Base-by-base conservation (phyloP, 1,140 invertebrate species). In the Heterodera carotae region DNA sequence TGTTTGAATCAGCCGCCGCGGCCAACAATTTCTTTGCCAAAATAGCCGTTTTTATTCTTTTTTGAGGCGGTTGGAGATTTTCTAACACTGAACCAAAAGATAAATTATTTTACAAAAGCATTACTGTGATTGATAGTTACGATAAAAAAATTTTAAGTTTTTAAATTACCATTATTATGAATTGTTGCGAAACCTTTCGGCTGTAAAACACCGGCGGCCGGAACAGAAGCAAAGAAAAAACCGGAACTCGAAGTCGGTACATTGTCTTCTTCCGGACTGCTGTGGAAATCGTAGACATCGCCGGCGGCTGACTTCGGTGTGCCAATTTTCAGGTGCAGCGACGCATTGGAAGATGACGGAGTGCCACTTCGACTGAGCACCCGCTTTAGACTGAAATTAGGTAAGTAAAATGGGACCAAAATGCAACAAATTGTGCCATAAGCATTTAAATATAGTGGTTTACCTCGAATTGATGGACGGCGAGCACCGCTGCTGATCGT, bases 201-300 rank as follows among this genome's bases (percentile, higher is more conserved):
- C 27, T 43, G 33, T 29, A 75, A 15, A 29, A 43, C 25, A 25
- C 33, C 70, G 39, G 76, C 12, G 31, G 59, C 22, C n/a, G 75
- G 68, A 12, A 18, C 25, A n/a, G 75, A 59, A 27, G 34, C 18
- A 66, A 56, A 67, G 5, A 60, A 43, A 64, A 69, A 59, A 5
- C 18, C 12, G n/a, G 31, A 33, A 27, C 27, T 34, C 31, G 76
- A 18, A n/a, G 43, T 43, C 34, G 76, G 31, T 7, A 60, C 33
- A 27, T 39, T 56, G 27, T 76, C 72, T 27, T 79, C 29, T 7
- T 78, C 77, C 15, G 77, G 77, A 78, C 77, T 78, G 34, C 76
- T 78, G 39, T 78, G 76, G 25, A 78, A 78, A n/a, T 78, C 77
- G 39, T 78, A 78, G 33, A 78, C 34, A 77, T 78, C 77, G 22